phyloP scores from a whole-genome alignment of 2,888 invertebrate species.

The Boloria selene region DNA sequence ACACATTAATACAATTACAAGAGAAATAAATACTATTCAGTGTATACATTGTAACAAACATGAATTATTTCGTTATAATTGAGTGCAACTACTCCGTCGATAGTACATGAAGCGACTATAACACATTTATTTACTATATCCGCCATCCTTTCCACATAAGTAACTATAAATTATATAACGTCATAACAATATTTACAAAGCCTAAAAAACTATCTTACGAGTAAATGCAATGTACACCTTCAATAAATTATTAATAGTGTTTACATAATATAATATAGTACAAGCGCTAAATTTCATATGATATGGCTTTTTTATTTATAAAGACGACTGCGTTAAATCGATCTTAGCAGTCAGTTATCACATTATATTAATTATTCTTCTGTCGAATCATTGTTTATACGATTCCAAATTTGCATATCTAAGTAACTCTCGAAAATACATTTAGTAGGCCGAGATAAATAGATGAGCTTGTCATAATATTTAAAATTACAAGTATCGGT shows the following conservation, averaged over 20 bases:
- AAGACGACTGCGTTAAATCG: slow-evolving; percentile 68
- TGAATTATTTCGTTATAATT: slow-evolving; percentile 57
- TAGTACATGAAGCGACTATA: slow-evolving; percentile 69
- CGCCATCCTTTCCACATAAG: slow-evolving; percentile 66
- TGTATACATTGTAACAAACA: slow-evolving; percentile 68
- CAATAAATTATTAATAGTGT: slow-evolving; percentile 79
- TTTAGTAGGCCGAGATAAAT: slow-evolving; percentile 32
- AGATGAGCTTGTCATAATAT: slow-evolving; percentile 7
- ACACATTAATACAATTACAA: slow-evolving; percentile 74
- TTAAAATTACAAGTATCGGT: slow-evolving; percentile 18
- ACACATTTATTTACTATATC: slow-evolving; percentile 69
- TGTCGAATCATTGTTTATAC: slow-evolving; percentile 16
- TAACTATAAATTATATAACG: slow-evolving; percentile 83
- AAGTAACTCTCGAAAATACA: slow-evolving; percentile 8
- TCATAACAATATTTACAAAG: slow-evolving; percentile 83
- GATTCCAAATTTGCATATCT: neutral
- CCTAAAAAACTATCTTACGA: slow-evolving; percentile 78
- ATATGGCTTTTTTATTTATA: slow-evolving; percentile 75
- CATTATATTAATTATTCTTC: slow-evolving; percentile 40
- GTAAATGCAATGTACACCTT: slow-evolving; percentile 80
- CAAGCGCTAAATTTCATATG: slow-evolving; percentile 78
- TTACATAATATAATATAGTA: slow-evolving; percentile 77
- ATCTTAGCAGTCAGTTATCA: slow-evolving; percentile 67
- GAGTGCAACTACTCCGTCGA: slow-evolving; percentile 73
- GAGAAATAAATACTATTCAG: slow-evolving; percentile 71